A percentile compares a stretch with the other conserved stretches of the same genome.
phyloP scores from a whole-genome alignment of 2,113 vertebrate genomes.

The Passer domesticus region DNA sequence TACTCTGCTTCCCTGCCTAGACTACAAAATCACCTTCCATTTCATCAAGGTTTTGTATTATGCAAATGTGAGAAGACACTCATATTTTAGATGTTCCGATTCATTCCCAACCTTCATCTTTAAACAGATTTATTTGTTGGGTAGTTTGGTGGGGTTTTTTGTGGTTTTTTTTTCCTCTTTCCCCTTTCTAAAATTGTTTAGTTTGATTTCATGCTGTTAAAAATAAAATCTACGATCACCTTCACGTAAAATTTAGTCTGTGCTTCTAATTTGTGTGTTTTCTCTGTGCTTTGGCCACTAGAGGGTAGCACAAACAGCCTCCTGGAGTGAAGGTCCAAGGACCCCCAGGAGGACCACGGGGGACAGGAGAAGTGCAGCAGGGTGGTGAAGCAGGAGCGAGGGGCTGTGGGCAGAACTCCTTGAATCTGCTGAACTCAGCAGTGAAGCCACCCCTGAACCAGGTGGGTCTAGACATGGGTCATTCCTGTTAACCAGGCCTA shows the following conservation, averaged over 20 bases:
- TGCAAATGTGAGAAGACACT: constrained; percentile 1
- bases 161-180: background rate
- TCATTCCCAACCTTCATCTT: background rate
- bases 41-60: constrained; percentile 46
- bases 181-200: background rate
- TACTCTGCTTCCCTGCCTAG: background rate
- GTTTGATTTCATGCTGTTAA: background rate
- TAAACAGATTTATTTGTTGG: background rate
- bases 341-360: background rate
- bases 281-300: constrained; percentile 32
- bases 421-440: background rate
- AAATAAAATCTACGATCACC: background rate
- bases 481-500: background rate
- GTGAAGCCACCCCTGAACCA: background rate
- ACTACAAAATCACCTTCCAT: constrained; percentile 11
- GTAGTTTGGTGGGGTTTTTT: accelerated
- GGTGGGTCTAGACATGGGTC: background rate
- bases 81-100: background rate
- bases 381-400: background rate
- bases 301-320: constrained; percentile 58
- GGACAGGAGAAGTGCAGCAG: too few species aligned
- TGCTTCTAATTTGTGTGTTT: background rate
- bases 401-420: background rate
- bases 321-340: background rate
- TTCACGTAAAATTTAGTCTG: background rate